Evolutionary conservation across 2,888 invertebrate species (phyloP).

Genomic region (Andrena flavipes): DNA sequence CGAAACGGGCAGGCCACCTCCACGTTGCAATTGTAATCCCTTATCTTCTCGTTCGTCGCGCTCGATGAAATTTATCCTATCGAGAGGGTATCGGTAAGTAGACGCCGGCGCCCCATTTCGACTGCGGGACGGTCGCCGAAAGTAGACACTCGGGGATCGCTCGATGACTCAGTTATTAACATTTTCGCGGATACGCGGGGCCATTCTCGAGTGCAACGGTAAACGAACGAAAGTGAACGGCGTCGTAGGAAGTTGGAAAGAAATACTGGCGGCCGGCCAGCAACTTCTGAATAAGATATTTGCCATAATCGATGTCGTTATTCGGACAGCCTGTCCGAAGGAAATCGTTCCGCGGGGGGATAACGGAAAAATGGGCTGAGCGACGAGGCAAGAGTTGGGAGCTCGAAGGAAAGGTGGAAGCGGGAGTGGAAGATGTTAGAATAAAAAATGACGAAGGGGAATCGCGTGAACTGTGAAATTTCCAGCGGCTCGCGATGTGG

Average conservation of each 20-base stretch:
- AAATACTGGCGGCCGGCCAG: slow-evolving; percentile 49
- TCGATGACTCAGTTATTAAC: slow-evolving; percentile 19
- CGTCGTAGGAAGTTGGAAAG: slow-evolving; percentile 35
- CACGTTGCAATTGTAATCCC: background rate
- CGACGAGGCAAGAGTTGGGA: background rate
- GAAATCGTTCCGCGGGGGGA: background rate
- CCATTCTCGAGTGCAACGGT: background rate
- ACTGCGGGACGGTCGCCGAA: background rate
- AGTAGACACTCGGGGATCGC: slow-evolving; percentile 7
- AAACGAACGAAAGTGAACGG: slow-evolving; percentile 52
- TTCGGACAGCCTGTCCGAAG: background rate
- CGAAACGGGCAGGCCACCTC: background rate
- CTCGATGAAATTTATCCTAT: background rate
- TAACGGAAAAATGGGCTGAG: background rate
- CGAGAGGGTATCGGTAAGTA: background rate
- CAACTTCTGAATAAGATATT: slow-evolving; percentile 39
- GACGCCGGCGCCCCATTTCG: background rate
- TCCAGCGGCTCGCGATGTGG: background rate
- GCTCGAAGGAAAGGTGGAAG: too few relatives aligned
- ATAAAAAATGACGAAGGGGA: background rate
- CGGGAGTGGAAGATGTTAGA: background rate
- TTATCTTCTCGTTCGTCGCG: background rate
- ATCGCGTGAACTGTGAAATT: slow-evolving; percentile 12
- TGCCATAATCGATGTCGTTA: slow-evolving; percentile 42
- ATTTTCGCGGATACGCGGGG: background rate